These are phyloP conservation scores for Empidonax traillii DNA, from an alignment of 2,113 vertebrate genomes.

Conservation along the genomic window DNA sequence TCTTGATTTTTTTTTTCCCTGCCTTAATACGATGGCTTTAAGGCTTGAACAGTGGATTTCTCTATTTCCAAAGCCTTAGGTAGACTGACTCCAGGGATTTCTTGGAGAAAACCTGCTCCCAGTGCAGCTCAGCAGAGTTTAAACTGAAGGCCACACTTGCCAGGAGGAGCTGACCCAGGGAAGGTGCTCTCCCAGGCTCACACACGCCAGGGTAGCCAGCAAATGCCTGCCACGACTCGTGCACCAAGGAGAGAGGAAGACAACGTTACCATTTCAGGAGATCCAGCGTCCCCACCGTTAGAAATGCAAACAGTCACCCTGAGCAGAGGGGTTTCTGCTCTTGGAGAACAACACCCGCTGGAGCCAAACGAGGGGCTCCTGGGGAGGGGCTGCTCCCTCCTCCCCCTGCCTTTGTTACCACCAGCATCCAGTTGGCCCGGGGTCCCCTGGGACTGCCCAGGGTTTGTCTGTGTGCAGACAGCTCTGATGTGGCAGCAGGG, in stretches of 20 bases:
- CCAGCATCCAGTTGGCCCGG: conserved; percentile 51
- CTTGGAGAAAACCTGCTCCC: neutral
- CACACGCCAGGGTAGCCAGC: neutral
- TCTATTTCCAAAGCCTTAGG: neutral
- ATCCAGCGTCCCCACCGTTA: neutral
- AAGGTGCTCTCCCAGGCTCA: neutral
- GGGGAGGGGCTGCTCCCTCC: neutral
- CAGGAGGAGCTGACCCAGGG: neutral
- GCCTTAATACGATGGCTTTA: neutral
- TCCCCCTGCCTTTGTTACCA: neutral
- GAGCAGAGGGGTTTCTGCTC: neutral
- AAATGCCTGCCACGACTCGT: neutral
- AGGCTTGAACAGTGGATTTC: neutral
- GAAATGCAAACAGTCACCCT: neutral
- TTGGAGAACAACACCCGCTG: neutral
- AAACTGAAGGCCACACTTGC: neutral
- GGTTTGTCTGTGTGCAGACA: conserved; percentile 67
- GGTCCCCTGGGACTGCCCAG: conserved; percentile 44
- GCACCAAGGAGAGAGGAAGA: neutral
- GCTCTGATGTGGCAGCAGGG: conserved; percentile 69
- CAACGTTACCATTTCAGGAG: neutral
- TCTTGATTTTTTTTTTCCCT: neutral
- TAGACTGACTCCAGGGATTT: neutral
- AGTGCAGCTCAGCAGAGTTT: neutral
- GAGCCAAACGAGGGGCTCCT: neutral